phyloP scores from a whole-genome alignment of 53 echinoderm and acorn worm genomes.

The Arbacia lixula region DNA sequence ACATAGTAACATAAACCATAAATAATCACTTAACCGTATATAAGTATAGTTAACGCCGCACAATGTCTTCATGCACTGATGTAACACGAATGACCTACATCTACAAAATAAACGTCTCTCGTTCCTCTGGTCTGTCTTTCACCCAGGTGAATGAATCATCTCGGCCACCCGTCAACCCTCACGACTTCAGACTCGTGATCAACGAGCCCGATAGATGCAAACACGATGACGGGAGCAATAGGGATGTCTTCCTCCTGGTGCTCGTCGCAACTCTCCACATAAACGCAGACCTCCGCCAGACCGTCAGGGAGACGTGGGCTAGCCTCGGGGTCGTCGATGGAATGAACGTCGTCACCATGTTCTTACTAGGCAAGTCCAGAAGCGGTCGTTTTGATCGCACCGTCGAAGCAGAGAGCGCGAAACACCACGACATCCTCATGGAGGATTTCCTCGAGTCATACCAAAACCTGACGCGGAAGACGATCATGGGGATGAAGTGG shows the following conservation, averaged over 20 bases:
- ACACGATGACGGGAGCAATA: constrained; percentile 17
- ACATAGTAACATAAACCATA: too few species aligned
- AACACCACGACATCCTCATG: constrained; percentile 62
- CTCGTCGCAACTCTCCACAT: constrained; percentile 52
- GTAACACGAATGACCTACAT: too few species aligned
- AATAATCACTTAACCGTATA: too few species aligned
- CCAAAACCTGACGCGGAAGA: constrained; percentile 71
- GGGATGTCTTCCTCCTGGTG: constrained; percentile 61
- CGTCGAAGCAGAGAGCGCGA: constrained; percentile 43
- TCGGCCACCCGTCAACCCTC: constrained; percentile 35
- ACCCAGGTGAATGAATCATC: too few species aligned
- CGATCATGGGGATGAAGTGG: constrained; percentile 78
- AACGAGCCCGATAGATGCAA: constrained; percentile 60
- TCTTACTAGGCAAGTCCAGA: constrained; percentile 56
- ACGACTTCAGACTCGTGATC: constrained; percentile 60
- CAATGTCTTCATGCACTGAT: too few species aligned
- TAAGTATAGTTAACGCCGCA: too few species aligned
- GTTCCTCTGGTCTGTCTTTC: too few species aligned
- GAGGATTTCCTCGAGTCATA: constrained; percentile 66
- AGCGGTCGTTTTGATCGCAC: neutral
- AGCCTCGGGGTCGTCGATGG: constrained; percentile 51
- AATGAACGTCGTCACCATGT: constrained; percentile 52
- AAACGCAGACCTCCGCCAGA: constrained; percentile 41
- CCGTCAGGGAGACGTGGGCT: constrained; percentile 66
- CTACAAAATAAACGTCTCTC: too few species aligned